Base-by-base conservation (phyloP, 2,888 invertebrate species). In the Mellilla xanthometata region DNA sequence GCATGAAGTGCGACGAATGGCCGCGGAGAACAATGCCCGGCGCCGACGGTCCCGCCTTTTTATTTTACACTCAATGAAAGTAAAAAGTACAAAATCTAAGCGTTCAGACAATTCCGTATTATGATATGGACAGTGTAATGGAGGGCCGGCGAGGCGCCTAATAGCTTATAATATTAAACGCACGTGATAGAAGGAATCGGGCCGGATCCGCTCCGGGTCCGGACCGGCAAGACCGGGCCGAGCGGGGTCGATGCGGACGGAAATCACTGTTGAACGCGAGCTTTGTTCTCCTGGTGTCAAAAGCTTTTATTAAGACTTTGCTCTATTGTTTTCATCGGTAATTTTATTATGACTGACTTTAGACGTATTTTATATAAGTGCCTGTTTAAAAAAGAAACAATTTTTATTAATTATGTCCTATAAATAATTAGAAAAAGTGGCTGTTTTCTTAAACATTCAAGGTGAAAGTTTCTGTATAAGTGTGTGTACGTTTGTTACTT, bases 1-100 rank as follows among this genome's bases (percentile, higher is more conserved):
- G 87, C 89, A 80, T 88, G 89, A 87, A 88, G 87, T 88, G 89
- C 85, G 86, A 85, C 89, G 89, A 88, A 88, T 88, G 85, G 85
- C 74, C 79, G 72, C 65, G 65, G 82, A 83, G 85, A 88, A 88
- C 88, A 89, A 88, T 88, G 76, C 78, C 78, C 84, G 88, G 87
- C 87, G 87, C 88, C 86, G 87, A 74, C 76, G 72, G 68, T 60
- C 72, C 72, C 76, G 76, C 75, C 84, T 84, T 88, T 86, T 87
- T 86, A 81, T 84, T 86, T 84, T 81, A 80, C 70, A 72, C 72
- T 65, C 72, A 71, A 73, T 72, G 75, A 77, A 81, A 81, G 73
- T 81, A 87, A 87, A 87, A 87, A 85, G 81, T 81, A 84, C 68
- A 84, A 82, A 83, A 81, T 81, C 81, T 81, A 81, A 82, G 71